Evolutionary conservation across 1,140 invertebrate species (phyloP).

Genomic region (Cherax quadricarinatus): DNA sequence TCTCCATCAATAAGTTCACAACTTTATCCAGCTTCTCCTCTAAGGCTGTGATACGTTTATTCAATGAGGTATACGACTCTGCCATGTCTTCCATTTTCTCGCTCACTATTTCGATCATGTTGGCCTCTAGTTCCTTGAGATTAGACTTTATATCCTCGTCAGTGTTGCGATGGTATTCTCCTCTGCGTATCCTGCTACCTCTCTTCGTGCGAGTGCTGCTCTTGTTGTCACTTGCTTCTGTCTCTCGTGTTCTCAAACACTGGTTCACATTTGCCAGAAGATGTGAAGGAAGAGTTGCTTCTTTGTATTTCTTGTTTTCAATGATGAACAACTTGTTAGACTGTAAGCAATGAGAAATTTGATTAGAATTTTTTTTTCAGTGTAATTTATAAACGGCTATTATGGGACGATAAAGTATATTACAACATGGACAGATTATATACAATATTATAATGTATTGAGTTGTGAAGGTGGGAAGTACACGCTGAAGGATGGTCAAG

Average conservation of each 20-base stretch:
- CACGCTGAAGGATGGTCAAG: too few relatives aligned
- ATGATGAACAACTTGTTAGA: conserved; percentile 45
- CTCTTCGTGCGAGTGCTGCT: conserved; percentile 16
- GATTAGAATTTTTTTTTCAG: too few relatives aligned
- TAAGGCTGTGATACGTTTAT: conserved; percentile 19
- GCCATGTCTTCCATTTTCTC: conserved; percentile 54
- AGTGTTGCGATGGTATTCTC: conserved; percentile 35
- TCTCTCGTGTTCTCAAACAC: conserved; percentile 56
- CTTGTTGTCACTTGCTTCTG: conserved; percentile 46
- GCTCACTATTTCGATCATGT: conserved; percentile 62
- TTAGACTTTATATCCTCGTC: conserved; percentile 56
- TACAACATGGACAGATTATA: too few relatives aligned
- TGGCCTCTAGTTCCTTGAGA: conserved; percentile 69
- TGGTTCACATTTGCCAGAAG: conserved; percentile 51
- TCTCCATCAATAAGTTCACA: neutral
- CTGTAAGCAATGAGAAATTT: neutral
- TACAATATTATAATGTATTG: too few relatives aligned
- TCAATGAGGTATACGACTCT: conserved; percentile 4
- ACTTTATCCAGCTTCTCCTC: conserved; percentile 40
- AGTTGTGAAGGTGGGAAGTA: too few relatives aligned
- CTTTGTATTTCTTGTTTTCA: conserved; percentile 46
- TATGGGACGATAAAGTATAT: too few relatives aligned
- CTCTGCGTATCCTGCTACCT: conserved; percentile 47
- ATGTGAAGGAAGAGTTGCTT: conserved; percentile 26
- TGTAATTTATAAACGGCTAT: too few relatives aligned